Conservation (phyloP, 2,888 invertebrate species). For the Cetonia aurata region DNA sequence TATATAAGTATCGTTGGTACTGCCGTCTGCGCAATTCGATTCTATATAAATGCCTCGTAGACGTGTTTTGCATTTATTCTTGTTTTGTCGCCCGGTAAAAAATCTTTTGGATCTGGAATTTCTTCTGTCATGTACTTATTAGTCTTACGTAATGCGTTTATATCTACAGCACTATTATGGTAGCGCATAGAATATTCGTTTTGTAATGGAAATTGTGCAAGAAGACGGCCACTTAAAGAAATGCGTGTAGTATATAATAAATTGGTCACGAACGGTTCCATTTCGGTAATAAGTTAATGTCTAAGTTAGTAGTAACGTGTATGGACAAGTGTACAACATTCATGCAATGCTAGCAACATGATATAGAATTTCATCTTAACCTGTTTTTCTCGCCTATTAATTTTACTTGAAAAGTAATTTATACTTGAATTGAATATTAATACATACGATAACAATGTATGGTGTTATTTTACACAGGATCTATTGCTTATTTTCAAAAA, state of each 20-base stretch:
- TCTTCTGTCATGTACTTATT: conserved; percentile 27
- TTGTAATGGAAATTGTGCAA: conserved; percentile 26
- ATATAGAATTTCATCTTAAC: too few species aligned
- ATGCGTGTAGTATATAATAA: conserved; percentile 7
- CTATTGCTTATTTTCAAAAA: too few species aligned
- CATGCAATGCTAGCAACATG: too few species aligned
- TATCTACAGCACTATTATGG: conserved; percentile 2
- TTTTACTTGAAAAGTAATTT: too few species aligned
- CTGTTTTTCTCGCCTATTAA: too few species aligned
- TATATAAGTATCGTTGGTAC: conserved; percentile 11
- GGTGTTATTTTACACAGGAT: too few species aligned
- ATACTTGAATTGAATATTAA: too few species aligned
- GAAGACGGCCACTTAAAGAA: conserved; percentile 14
- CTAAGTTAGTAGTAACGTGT: neutral
- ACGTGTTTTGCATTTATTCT: conserved; percentile 35
- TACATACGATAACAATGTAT: too few species aligned
- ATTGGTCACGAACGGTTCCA: conserved; percentile 7
- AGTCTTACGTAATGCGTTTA: conserved; percentile 27
- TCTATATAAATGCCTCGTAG: conserved; percentile 29
- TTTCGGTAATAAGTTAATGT: conserved; percentile 21
- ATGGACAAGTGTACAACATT: too few species aligned
- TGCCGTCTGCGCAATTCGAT: conserved; percentile 29
- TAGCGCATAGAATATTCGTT: conserved; percentile 21
- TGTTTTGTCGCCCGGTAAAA: conserved; percentile 24
- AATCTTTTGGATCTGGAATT: conserved; percentile 32